Base-by-base conservation (phyloP, 2,888 invertebrate species). In the Automeris io region DNA sequence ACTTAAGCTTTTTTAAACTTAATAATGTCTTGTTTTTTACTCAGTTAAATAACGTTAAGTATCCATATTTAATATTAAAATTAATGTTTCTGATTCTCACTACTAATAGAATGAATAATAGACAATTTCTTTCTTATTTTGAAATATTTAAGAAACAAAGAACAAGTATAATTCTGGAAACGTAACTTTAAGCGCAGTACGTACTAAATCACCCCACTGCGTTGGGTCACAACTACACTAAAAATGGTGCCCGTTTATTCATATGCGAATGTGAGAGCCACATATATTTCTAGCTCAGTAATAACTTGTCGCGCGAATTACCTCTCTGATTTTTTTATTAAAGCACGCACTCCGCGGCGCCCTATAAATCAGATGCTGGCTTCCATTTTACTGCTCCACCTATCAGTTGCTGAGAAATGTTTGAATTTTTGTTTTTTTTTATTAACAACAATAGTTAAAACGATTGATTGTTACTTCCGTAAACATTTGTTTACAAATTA, bases 271-370 rank as follows among this genome's bases (percentile, higher is more conserved):
- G 70, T 68, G 70, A 69, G 67, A 66, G 58, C 59, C 68, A 62
- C 71, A 77, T 72, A 79, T 79, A 75, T 74, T 70, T 71, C 65
- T 63, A 68, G 68, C 57, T 49, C 54, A 46, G 80, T 72, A 75
- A 80, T 83, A 85, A 83, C 70, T 79, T 81, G 77, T 79, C 71
- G 69, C 69, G 67, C 58, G 76, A 81, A 79, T 82, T 81, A 83
- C 85, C 81, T 80, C 73, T 74, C 71, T 72, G 74, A 67, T 78
- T 75, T 75, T 80, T 82, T 81, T 81, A 78, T 78, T 73, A 75
- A 78, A 72, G 71, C 75, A 76, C 80, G 70, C 79, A 74, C 70
- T 67, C 61, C 56, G 61, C 68, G 81, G 81, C 81, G 82, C 80
- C 82, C 66, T 70, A 82, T 85, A 85, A 82, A 83, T 85, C 76